A percentile compares a stretch with the other conserved stretches of the same genome.
Evolutionary conservation across 2,113 vertebrate genomes (phyloP).

Genomic region (Notarius quadriscutis): DNA sequence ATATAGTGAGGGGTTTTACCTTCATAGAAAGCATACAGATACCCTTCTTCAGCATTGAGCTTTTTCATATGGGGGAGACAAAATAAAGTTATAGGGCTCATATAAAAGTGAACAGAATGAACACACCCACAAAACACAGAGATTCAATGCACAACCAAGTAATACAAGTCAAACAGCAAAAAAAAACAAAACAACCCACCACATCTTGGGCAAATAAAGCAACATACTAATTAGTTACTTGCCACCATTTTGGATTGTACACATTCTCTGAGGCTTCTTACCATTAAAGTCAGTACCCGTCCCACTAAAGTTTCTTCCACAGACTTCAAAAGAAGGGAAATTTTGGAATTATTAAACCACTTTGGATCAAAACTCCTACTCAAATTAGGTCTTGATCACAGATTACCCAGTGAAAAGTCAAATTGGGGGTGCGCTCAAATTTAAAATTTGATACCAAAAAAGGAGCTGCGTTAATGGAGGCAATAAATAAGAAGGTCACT

Average conservation of each 20-base stretch:
- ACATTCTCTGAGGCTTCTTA: background rate
- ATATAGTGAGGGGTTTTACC: conserved; percentile 55
- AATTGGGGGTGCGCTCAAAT: background rate
- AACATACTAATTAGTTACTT: background rate
- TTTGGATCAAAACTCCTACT: background rate
- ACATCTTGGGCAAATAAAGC: background rate
- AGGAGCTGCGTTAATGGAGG: background rate
- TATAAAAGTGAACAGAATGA: conserved; percentile 9
- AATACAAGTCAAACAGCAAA: background rate
- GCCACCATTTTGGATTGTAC: background rate
- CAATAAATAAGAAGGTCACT: conserved; percentile 58
- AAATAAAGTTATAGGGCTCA: background rate
- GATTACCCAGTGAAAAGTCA: background rate
- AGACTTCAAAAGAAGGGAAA: background rate
- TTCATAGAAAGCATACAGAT: conserved; percentile 75
- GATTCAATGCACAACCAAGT: background rate
- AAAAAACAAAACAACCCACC: background rate
- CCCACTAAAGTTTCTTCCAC: background rate
- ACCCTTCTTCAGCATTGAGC: conserved; percentile 44
- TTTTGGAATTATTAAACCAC: background rate
- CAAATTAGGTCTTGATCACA: background rate
- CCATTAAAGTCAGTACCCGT: background rate
- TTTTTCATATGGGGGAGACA: conserved; percentile 34
- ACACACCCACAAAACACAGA: conserved; percentile 3
- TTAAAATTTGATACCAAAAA: background rate